These are phyloP conservation scores for Microcebus ravelobensis DNA, from an alignment of 2,113 vertebrate species.

Conservation along the genomic window DNA sequence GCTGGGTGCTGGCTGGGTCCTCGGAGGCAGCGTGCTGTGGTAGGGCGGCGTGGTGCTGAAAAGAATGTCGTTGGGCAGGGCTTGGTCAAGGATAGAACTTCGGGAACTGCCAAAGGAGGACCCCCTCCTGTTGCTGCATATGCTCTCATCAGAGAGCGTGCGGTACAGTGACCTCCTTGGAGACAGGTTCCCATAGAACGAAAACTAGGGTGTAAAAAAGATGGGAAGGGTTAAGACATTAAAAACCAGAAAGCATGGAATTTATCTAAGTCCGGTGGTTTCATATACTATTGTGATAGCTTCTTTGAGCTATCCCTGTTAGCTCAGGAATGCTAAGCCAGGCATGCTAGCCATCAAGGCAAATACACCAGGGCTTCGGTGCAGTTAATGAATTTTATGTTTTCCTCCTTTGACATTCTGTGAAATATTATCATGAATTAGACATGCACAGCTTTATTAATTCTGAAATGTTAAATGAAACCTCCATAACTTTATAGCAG, in stretches of 20 bases:
- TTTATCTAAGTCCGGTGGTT: background rate
- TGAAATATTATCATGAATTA: slow-evolving; percentile 47
- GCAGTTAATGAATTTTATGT: slow-evolving; percentile 18
- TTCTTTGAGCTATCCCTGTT: background rate
- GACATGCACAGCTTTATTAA: slow-evolving; percentile 62
- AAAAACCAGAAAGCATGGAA: background rate
- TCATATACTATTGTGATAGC: background rate
- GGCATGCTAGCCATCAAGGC: background rate
- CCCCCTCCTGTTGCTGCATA: slow-evolving; percentile 93
- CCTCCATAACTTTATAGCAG: background rate
- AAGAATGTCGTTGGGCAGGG: slow-evolving; percentile 95
- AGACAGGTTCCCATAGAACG: slow-evolving; percentile 89
- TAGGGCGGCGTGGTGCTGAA: slow-evolving; percentile 97
- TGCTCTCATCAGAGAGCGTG: slow-evolving; percentile 96
- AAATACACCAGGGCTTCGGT: background rate
- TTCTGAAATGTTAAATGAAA: slow-evolving; percentile 74
- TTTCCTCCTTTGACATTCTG: slow-evolving; percentile 59
- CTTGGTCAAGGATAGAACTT: slow-evolving; percentile 96
- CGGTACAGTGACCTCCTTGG: slow-evolving; percentile 92
- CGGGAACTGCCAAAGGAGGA: slow-evolving; percentile 94
- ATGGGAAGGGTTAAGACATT: background rate
- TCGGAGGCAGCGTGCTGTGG: slow-evolving; percentile 93
- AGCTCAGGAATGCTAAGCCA: background rate
- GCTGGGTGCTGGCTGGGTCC: slow-evolving; percentile 88
- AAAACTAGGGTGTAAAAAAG: slow-evolving; percentile 84